Conservation (phyloP, 2,888 invertebrate species). For the Terebella lapidaria region DNA sequence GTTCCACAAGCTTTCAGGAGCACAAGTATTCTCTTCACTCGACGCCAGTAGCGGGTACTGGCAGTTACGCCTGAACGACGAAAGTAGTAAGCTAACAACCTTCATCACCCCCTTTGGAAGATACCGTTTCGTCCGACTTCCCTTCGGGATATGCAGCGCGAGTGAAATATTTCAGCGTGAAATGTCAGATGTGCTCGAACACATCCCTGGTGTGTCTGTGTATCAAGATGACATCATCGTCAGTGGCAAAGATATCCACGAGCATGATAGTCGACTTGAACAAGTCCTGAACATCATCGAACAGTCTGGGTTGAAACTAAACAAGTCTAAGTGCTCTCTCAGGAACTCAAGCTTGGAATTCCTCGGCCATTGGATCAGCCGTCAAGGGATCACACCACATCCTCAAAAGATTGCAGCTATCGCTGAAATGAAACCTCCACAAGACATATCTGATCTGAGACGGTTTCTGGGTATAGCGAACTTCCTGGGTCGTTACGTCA, state of each 20-base stretch:
- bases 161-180: slow-evolving; percentile 7
- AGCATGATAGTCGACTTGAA: slow-evolving; percentile 2
- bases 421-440: slow-evolving; percentile 15
- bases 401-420: slow-evolving; percentile 17
- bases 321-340: not conserved
- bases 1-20: not conserved
- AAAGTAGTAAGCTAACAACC: slow-evolving; percentile 1
- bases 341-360: slow-evolving; percentile 1
- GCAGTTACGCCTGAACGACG: not conserved
- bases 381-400: slow-evolving; percentile 13
- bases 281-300: not conserved
- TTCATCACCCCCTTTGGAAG: slow-evolving; percentile 6
- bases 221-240: slow-evolving; percentile 5
- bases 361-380: slow-evolving; percentile 13
- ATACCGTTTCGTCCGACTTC: slow-evolving; percentile 1
- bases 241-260: not conserved
- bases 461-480: not conserved
- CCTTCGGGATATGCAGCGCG: slow-evolving; percentile 5
- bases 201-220: slow-evolving; percentile 1
- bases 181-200: not conserved
- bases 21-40: not conserved
- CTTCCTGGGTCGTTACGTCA: not conserved
- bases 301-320: not conserved
- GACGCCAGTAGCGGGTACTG: not conserved
- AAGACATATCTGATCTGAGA: not conserved